Percentiles rank a stretch among this genome's conserved stretches.
phyloP scores from a whole-genome alignment of 2,113 vertebrate genomes.

The Ochotona princeps region DNA sequence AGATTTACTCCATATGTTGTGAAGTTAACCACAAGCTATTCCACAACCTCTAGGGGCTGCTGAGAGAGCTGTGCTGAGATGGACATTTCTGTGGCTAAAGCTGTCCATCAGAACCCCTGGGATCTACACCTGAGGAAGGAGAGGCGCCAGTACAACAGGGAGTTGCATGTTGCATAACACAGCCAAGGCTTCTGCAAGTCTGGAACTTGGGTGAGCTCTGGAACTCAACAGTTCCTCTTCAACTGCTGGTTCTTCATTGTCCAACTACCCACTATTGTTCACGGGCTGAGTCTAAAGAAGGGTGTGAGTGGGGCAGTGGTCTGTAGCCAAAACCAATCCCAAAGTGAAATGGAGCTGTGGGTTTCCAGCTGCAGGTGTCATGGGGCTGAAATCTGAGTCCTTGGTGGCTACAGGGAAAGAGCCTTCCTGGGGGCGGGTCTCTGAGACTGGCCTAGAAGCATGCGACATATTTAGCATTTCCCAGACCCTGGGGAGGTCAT shows the following conservation, averaged over 20 bases:
- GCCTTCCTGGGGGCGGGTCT: neutral
- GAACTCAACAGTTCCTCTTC: neutral
- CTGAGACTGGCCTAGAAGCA: neutral
- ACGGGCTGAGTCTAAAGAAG: neutral
- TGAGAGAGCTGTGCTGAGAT: neutral
- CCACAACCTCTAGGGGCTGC: accelerated
- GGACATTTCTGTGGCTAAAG: neutral
- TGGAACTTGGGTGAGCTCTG: too few species aligned
- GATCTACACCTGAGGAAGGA: neutral
- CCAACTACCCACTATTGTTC: neutral
- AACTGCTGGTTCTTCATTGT: neutral
- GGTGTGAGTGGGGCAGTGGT: neutral
- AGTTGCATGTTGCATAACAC: neutral
- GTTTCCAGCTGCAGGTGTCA: accelerated
- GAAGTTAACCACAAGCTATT: neutral
- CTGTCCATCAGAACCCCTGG: neutral
- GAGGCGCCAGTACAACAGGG: neutral
- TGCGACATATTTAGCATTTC: neutral
- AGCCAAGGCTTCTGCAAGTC: neutral
- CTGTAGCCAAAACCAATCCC: neutral
- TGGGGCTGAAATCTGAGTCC: accelerated
- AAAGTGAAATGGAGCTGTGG: too few species aligned
- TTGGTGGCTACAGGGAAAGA: neutral
- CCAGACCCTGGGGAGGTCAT: accelerated
- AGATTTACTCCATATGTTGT: neutral